These are phyloP conservation scores for Pararge aegeria DNA, from an alignment of 1,140 invertebrate genomes.

Conservation along the genomic window DNA sequence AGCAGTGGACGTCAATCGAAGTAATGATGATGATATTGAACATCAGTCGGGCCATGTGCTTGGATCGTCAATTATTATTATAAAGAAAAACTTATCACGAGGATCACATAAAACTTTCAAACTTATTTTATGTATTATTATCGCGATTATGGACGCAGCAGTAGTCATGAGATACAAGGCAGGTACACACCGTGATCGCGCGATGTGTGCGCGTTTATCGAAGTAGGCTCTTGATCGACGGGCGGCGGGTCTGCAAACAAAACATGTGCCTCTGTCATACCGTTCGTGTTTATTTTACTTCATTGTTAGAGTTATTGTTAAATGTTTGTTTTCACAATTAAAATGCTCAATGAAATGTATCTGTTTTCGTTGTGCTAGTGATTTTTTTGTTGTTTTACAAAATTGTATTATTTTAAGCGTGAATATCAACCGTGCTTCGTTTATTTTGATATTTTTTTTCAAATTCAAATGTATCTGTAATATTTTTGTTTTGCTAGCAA, in stretches of 20 bases:
- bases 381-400: not conserved
- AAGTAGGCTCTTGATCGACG: not conserved
- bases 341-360: not conserved
- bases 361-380: not conserved
- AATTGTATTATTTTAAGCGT: not conserved
- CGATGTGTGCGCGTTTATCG: not conserved
- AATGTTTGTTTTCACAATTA: not conserved
- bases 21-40: no score
- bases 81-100: no score
- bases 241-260: not conserved
- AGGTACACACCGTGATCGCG: conserved; percentile 2
- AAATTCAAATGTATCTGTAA: not conserved
- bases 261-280: not conserved
- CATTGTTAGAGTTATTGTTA: not conserved
- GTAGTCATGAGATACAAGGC: no score
- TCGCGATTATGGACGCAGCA: no score
- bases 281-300: not conserved
- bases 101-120: no score
- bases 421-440: no score
- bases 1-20: no score
- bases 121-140: no score
- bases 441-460: not conserved
- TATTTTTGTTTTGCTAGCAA: no score
- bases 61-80: no score
- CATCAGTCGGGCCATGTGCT: no score